These are phyloP conservation scores for Phortica magna DNA, from an alignment of 2,888 invertebrate species.

Conservation along the genomic window DNA sequence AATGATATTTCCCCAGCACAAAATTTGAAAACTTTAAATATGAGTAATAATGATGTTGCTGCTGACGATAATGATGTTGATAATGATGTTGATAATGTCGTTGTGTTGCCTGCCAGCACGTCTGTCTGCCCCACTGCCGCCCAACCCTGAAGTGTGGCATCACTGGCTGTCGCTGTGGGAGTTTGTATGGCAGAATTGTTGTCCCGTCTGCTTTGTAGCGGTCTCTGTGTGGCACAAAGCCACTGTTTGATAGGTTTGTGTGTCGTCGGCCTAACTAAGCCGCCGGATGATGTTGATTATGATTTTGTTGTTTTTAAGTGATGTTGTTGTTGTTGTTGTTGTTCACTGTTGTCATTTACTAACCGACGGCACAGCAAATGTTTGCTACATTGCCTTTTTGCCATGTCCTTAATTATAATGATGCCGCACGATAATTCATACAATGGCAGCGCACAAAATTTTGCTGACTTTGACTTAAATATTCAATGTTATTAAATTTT, in stretches of 20 bases:
- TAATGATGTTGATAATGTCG: no score
- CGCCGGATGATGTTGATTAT: conserved; percentile 26
- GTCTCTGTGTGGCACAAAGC: no score
- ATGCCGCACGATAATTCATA: conserved; percentile 8
- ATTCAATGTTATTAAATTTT: no score
- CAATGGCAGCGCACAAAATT: conserved; percentile 8
- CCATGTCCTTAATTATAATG: conserved; percentile 4
- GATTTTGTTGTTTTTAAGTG: conserved; percentile 1
- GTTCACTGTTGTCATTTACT: background rate
- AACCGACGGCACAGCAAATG: background rate
- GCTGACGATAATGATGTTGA: background rate
- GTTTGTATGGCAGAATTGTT: no score
- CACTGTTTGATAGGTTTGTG: no score
- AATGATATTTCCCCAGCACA: background rate
- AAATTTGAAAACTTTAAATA: conserved; percentile 26
- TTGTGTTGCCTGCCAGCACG: background rate
- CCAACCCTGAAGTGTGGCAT: no score
- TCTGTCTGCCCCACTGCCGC: background rate
- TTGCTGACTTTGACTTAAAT: no score
- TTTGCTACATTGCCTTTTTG: background rate
- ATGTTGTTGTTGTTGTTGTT: background rate
- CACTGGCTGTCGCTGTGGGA: no score
- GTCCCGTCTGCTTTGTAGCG: no score
- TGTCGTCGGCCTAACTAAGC: conserved; percentile 3
- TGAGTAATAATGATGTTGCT: background rate